Percentiles rank a stretch among this genome's conserved stretches.
phyloP scores from a whole-genome alignment of 2,797 vertebrate genomes.

The Dallia pectoralis region DNA sequence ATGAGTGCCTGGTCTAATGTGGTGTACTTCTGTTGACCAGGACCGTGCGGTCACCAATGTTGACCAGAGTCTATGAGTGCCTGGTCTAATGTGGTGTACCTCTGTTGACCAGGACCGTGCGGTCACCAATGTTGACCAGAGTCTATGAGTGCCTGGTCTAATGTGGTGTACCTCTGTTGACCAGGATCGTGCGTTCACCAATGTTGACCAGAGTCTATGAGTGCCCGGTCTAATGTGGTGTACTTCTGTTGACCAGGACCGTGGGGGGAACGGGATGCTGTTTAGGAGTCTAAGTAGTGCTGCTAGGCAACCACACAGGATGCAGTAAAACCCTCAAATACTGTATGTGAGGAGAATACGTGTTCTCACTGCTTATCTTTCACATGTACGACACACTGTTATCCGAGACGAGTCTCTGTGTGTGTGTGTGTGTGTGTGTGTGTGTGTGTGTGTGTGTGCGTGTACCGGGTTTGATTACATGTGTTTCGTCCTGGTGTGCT shows the following conservation, averaged over 20 bases:
- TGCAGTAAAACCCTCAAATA: conserved; percentile 24
- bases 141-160: no score
- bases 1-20: no score
- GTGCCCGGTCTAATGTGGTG: background rate
- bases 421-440: background rate
- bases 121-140: no score
- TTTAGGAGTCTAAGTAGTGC: background rate
- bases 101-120: no score
- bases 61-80: no score
- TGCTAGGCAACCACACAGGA: conserved; percentile 5
- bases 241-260: background rate
- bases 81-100: no score
- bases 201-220: background rate
- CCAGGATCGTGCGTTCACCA: no score
- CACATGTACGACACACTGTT: background rate
- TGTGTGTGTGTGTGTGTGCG: conserved; percentile 10
- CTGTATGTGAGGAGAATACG: background rate
- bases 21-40: no score
- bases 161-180: no score
- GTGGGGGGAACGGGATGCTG: background rate
- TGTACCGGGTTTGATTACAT: no score
- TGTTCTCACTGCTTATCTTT: conserved; percentile 13
- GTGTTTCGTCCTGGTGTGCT: background rate
- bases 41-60: no score
- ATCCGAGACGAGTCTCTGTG: background rate